phyloP scores from a whole-genome alignment of 1,140 invertebrate genomes.

The Eumeta japonica region DNA sequence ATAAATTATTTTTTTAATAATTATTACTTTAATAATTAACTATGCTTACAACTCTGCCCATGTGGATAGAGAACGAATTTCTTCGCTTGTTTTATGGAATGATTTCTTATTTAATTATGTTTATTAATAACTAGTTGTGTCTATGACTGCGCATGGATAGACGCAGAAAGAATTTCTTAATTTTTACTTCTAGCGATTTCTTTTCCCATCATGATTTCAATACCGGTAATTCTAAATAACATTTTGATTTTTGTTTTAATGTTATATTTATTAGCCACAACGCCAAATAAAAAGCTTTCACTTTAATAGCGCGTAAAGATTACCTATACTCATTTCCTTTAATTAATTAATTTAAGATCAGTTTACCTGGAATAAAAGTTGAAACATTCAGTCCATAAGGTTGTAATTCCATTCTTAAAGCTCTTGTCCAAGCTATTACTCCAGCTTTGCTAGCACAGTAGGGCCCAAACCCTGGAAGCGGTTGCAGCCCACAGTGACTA shows the following conservation, averaged over 20 bases:
- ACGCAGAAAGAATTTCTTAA: too few species aligned
- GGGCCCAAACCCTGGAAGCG: conserved; percentile 69
- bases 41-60: too few species aligned
- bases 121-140: too few species aligned
- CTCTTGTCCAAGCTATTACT: conserved; percentile 68
- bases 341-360: conserved; percentile 1
- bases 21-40: too few species aligned
- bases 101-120: too few species aligned
- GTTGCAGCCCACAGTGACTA: conserved; percentile 74
- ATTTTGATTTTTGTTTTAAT: not conserved
- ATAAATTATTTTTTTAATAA: too few species aligned
- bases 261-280: not conserved
- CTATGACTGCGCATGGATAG: too few species aligned
- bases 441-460: conserved; percentile 83
- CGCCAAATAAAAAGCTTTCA: not conserved
- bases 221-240: not conserved
- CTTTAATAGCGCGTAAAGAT: too few species aligned
- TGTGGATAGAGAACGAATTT: too few species aligned
- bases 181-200: too few species aligned
- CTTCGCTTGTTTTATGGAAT: too few species aligned
- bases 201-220: not conserved
- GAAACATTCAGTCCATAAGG: conserved; percentile 73
- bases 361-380: conserved; percentile 71
- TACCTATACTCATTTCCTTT: not conserved
- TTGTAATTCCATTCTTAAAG: conserved; percentile 71